phyloP scores from a whole-genome alignment of 2,113 vertebrate genomes.

The Balaenoptera acutorostrata region DNA sequence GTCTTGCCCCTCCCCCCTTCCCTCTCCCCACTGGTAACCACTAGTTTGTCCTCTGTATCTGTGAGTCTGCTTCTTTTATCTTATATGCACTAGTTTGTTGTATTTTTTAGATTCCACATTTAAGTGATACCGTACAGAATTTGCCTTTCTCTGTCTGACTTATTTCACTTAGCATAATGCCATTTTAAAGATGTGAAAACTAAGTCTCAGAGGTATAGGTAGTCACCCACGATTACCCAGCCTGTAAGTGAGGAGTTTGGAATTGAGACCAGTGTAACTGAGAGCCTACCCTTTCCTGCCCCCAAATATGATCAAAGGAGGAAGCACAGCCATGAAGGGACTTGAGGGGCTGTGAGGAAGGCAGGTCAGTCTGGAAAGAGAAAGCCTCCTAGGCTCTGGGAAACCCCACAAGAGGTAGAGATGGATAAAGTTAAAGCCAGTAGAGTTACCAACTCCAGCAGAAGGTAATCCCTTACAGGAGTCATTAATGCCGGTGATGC shows the following conservation, averaged over 20 bases:
- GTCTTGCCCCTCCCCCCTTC: too few species aligned
- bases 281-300: background rate
- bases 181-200: background rate
- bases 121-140: too few species aligned
- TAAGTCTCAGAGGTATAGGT: background rate
- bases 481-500: too few species aligned
- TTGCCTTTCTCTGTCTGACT: too few species aligned
- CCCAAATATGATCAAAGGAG: background rate
- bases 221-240: background rate
- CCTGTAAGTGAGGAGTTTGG: background rate
- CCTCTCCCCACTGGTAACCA: too few species aligned
- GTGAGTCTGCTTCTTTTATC: too few species aligned
- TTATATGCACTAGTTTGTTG: too few species aligned
- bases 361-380: background rate
- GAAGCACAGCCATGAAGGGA: background rate
- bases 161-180: too few species aligned
- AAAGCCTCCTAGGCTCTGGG: background rate
- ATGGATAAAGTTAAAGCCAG: background rate
- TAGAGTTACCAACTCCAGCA: background rate
- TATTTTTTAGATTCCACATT: too few species aligned
- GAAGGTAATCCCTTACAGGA: background rate
- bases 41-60: too few species aligned
- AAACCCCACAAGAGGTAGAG: background rate
- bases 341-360: background rate
- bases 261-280: background rate